These are phyloP conservation scores for Solenodon paradoxus DNA, from an alignment of 2,113 vertebrate species.

Conservation along the genomic window DNA sequence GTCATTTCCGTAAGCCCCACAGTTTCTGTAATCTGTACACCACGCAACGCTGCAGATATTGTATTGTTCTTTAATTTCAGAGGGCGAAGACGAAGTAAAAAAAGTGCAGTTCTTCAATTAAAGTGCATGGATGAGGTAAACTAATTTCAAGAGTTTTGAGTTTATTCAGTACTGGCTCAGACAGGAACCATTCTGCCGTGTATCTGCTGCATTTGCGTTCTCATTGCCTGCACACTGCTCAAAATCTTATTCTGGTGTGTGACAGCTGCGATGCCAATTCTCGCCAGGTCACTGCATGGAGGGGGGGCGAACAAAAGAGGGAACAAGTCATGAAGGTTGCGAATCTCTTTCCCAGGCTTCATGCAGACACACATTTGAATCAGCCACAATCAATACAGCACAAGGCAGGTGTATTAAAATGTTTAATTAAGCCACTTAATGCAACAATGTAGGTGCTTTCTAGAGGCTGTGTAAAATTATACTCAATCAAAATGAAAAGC, in stretches of 20 bases:
- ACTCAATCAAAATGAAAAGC: slow-evolving; percentile 81
- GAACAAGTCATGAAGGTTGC: slow-evolving; percentile 11
- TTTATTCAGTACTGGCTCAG: slow-evolving; percentile 89
- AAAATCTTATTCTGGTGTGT: slow-evolving; percentile 96
- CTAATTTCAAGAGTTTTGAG: slow-evolving; percentile 92
- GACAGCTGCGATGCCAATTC: slow-evolving; percentile 92
- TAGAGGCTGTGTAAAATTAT: slow-evolving; percentile 70
- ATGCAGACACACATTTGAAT: slow-evolving; percentile 65
- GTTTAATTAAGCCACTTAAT: slow-evolving; percentile 76
- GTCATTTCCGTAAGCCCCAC: slow-evolving; percentile 78
- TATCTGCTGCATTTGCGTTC: slow-evolving; percentile 96
- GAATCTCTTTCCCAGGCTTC: not conserved
- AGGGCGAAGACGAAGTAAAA: slow-evolving; percentile 90
- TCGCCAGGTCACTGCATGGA: slow-evolving; percentile 90
- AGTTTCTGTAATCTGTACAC: slow-evolving; percentile 81
- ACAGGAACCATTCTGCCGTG: slow-evolving; percentile 98
- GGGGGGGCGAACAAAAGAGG: slow-evolving; percentile 5
- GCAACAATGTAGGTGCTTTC: slow-evolving; percentile 57
- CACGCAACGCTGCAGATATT: slow-evolving; percentile 82
- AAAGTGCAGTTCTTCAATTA: slow-evolving; percentile 98
- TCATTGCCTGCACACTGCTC: slow-evolving; percentile 94
- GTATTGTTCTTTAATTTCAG: slow-evolving; percentile 78
- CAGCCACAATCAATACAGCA: slow-evolving; percentile 67
- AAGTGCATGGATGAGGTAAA: slow-evolving; percentile 99
- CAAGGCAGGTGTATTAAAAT: slow-evolving; percentile 79